Conservation (phyloP, 2,888 invertebrate species). For the Teleogryllus oceanicus region DNA sequence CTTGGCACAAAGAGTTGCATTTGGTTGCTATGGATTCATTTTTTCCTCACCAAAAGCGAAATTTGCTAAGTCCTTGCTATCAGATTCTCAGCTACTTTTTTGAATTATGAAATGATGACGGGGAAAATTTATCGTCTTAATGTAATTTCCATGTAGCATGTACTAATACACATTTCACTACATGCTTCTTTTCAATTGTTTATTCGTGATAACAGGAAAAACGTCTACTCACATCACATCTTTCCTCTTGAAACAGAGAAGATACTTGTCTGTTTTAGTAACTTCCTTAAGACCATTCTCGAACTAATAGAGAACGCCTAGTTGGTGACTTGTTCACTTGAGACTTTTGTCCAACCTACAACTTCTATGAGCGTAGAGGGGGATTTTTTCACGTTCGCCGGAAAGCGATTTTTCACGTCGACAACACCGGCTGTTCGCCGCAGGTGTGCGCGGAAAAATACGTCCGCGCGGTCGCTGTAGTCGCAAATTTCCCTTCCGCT, state of each 20-base stretch:
- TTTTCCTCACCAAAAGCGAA: too few relatives aligned
- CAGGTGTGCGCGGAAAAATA: not conserved
- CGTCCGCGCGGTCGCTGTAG: not conserved
- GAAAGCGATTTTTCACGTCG: not conserved
- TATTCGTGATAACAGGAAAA: too few relatives aligned
- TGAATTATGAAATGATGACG: not conserved
- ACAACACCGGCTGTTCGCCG: too few relatives aligned
- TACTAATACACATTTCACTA: too few relatives aligned
- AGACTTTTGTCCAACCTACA: not conserved
- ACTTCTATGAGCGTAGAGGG: not conserved
- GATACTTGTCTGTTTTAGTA: too few relatives aligned
- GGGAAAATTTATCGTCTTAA: not conserved
- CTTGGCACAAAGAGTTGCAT: too few relatives aligned
- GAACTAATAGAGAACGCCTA: not conserved
- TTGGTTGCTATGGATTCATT: too few relatives aligned
- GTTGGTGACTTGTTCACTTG: not conserved
- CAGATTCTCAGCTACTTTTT: not conserved
- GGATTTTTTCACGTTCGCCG: not conserved
- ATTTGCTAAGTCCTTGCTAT: too few relatives aligned
- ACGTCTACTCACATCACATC: too few relatives aligned
- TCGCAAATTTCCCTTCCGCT: not conserved
- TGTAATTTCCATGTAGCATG: not conserved
- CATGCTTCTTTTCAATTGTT: too few relatives aligned
- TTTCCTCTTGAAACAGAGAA: too few relatives aligned
- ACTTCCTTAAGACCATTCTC: too few relatives aligned